Base-by-base conservation (phyloP, 2,113 vertebrate genomes). In the Microtus oregoni region DNA sequence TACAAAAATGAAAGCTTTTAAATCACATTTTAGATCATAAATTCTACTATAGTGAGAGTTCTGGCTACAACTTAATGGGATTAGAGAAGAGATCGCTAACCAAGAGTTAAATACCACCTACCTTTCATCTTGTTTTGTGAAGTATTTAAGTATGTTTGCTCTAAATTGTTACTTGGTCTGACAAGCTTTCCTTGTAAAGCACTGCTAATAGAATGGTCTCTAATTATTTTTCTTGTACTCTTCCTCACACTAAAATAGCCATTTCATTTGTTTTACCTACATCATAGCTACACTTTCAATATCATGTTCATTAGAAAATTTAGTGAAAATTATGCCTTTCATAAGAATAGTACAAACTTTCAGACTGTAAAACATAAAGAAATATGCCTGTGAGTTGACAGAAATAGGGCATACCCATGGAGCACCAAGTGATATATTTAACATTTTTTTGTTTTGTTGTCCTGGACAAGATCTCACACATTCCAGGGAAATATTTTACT, bases 1-100 rank as follows among this genome's bases (percentile, higher is more conserved):
- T 75, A 61, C n/a, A 41, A 87, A 95, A 94, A 94, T 86, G 22
- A 90, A 13, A 87, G 67, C 94, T 41, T 89, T 82, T 44, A 96
- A 68, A 95, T 89, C n/a, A 76, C n/a, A 94, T 72, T 97, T 93
- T 38, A 92, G 63, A 68, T 93, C 94, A 90, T 92, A 55, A 75
- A 28, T 68, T 88, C 32, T 76, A 76, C 41, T 5, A 50, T 28
- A 15, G 6, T 50, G 7, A 92, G 44, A 32, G 7, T 6, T 91
- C 13, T 79, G 22, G 12, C 5, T n/a, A 90, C 73, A 92, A 55
- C 17, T 24, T 86, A 75, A 70, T 72, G 15, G 22, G 9, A 82
- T 72, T 26, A 79, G 58, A 87, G 70, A 94, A 52, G 58, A 65
- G 4, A 44, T 1, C 3, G 1, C 6, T 15, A 61, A 22, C 19